Conservation (phyloP, 2,113 vertebrate species). For the Mesitornis unicolor region DNA sequence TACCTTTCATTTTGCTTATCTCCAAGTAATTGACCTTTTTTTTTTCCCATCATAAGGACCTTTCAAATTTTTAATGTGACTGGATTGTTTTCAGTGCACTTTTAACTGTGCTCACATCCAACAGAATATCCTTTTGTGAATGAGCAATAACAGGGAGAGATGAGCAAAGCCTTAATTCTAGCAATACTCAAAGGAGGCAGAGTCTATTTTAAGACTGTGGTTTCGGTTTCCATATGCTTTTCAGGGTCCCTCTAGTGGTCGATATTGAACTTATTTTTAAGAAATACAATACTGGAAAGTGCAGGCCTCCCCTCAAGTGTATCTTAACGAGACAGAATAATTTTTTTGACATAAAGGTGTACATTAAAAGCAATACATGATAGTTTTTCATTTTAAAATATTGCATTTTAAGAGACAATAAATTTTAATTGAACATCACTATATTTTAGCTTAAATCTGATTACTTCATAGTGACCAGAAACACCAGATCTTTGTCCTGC, state of each 20-base stretch:
- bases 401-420: neutral
- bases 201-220: neutral
- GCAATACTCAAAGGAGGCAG: neutral
- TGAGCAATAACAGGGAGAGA: neutral
- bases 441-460: neutral
- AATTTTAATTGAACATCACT: neutral
- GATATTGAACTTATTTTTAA: neutral
- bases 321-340: neutral
- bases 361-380: neutral
- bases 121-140: neutral
- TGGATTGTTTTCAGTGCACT: neutral
- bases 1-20: neutral
- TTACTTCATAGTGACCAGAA: neutral
- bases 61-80: neutral
- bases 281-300: neutral
- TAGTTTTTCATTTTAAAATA: neutral
- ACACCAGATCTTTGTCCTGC: neutral
- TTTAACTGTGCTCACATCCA: neutral
- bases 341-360: neutral
- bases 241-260: slow-evolving; percentile 34
- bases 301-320: neutral
- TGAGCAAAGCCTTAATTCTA: neutral
- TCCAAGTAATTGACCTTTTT: neutral
- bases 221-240: neutral
- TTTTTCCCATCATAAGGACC: neutral